A percentile compares a stretch with the other conserved stretches of the same genome.
These are phyloP conservation scores for Anguilla marmorata DNA, from an alignment of 2,797 vertebrate species.

Conservation along the genomic window DNA sequence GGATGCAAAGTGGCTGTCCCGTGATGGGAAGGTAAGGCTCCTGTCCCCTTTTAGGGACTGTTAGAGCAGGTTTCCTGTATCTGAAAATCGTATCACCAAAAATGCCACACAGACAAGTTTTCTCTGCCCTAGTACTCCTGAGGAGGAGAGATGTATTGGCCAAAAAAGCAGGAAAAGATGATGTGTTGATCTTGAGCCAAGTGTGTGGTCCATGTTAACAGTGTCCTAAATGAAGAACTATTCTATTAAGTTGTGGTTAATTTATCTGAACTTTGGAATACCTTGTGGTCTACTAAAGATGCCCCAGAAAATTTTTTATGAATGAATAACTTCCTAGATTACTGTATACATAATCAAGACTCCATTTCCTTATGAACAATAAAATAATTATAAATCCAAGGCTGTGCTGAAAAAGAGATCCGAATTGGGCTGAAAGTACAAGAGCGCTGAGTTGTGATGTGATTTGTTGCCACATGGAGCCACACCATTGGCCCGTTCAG, in stretches of 20 bases:
- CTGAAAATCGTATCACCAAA: neutral
- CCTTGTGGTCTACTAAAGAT: neutral
- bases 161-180: neutral
- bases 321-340: neutral
- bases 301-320: neutral
- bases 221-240: neutral
- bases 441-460: neutral
- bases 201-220: neutral
- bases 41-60: neutral
- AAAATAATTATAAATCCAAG: neutral
- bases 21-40: neutral
- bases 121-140: neutral
- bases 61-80: neutral
- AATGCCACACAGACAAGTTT: neutral
- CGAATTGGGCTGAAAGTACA: neutral
- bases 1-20: neutral
- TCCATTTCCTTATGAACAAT: neutral
- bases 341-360: neutral
- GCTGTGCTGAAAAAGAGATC: neutral
- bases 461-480: neutral
- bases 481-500: neutral
- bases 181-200: neutral
- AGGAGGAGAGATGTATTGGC: neutral
- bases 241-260: neutral
- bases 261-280: neutral